phyloP scores from a whole-genome alignment of 2,888 invertebrate genomes.

The Leucozona laternaria region DNA sequence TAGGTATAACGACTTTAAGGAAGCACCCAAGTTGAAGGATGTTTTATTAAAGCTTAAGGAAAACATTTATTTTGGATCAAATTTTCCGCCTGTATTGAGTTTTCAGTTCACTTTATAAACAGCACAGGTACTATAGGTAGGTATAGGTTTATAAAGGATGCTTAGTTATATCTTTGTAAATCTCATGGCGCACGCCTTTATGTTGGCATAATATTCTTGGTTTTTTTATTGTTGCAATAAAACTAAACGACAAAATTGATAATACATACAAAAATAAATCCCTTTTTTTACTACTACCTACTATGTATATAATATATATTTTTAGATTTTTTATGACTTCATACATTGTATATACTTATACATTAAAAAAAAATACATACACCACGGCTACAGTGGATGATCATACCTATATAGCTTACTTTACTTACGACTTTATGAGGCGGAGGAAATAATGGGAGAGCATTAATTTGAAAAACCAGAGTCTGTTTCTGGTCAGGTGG shows the following conservation, averaged over 20 bases:
- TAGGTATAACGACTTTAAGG: constrained; percentile 45
- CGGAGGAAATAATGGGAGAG: not conserved
- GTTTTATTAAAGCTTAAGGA: not conserved
- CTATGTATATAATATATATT: too few species aligned
- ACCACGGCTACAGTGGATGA: too few species aligned
- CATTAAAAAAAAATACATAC: too few species aligned
- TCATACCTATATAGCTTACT: not conserved
- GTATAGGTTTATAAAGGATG: not conserved
- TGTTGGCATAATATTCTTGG: not conserved
- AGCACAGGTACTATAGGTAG: too few species aligned
- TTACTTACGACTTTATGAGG: too few species aligned
- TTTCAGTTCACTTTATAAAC: constrained; percentile 1
- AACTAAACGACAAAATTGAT: constrained; percentile 4
- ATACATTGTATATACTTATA: too few species aligned
- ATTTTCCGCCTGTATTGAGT: not conserved
- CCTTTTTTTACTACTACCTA: too few species aligned
- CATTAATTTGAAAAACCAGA: not conserved
- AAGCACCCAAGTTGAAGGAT: constrained; percentile 13
- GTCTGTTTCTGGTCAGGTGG: not conserved
- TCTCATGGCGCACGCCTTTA: not conserved
- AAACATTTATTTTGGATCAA: constrained; percentile 3
- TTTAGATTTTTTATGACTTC: too few species aligned
- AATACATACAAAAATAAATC: not conserved
- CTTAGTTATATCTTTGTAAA: not conserved
- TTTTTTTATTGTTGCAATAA: not conserved